Conservation (phyloP, 2,113 vertebrate species). For the Epinephelus fuscoguttatus region DNA sequence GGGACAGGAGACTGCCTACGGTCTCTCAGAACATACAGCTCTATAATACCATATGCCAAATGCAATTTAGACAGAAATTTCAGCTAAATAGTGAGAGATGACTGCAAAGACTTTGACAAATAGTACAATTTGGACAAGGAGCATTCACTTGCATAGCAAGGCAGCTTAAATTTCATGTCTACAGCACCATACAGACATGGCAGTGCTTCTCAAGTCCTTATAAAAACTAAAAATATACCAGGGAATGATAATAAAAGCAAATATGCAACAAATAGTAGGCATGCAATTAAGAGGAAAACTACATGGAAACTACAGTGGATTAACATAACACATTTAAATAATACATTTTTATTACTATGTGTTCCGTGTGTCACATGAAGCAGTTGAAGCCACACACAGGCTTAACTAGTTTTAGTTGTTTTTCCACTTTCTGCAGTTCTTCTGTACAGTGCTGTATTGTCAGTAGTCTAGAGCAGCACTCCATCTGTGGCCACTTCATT, state of each 20-base stretch:
- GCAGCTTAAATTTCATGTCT: not conserved
- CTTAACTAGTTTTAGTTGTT: not conserved
- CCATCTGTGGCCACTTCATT: constrained; percentile 11
- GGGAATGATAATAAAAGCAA: too few relatives aligned
- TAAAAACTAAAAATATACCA: not conserved
- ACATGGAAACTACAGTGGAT: not conserved
- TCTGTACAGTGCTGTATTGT: not conserved
- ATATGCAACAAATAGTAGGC: not conserved
- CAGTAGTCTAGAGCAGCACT: not conserved
- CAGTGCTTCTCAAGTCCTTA: not conserved
- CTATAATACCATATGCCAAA: not conserved
- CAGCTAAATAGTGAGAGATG: not conserved
- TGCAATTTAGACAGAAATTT: not conserved
- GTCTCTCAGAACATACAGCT: not conserved
- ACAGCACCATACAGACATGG: not conserved
- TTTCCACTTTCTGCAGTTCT: not conserved
- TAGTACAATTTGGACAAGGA: not conserved
- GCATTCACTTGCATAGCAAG: too few relatives aligned
- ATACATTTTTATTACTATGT: not conserved
- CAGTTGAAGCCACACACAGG: not conserved
- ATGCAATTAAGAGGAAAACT: not conserved
- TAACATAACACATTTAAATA: not conserved
- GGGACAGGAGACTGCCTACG: too few relatives aligned
- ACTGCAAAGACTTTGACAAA: not conserved
- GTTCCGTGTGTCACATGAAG: not conserved